phyloP scores from a whole-genome alignment of 2,888 invertebrate genomes.

The Esperia sulphurella region DNA sequence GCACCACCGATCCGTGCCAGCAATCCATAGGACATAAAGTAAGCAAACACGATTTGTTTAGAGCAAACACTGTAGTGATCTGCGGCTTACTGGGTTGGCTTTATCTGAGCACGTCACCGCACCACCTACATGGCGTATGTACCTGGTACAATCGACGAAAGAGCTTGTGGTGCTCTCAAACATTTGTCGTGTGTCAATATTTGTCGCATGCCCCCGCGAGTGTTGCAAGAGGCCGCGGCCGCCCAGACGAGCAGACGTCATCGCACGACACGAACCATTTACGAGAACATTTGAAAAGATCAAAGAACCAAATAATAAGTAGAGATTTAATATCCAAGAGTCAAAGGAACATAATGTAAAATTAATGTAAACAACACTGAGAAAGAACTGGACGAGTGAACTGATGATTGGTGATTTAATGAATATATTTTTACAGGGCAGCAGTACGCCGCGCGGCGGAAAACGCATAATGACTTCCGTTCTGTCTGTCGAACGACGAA shows the following conservation, averaged over 20 bases:
- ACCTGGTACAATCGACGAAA: conserved; percentile 49
- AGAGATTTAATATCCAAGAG: neutral
- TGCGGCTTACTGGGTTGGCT: conserved; percentile 43
- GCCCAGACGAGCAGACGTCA: conserved; percentile 21
- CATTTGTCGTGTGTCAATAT: conserved; percentile 72
- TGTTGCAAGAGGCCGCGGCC: conserved; percentile 48
- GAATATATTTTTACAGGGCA: conserved; percentile 70
- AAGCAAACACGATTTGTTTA: conserved; percentile 68
- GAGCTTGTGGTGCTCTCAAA: conserved; percentile 62
- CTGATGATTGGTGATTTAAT: conserved; percentile 63
- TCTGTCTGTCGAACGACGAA: conserved; percentile 62
- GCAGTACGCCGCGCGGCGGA: conserved; percentile 60
- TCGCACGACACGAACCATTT: conserved; percentile 28
- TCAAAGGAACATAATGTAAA: conserved; percentile 24
- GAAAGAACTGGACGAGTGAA: conserved; percentile 39
- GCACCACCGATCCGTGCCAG: conserved; percentile 50
- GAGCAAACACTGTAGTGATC: conserved; percentile 65
- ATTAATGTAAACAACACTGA: conserved; percentile 36
- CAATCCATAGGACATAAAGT: conserved; percentile 56
- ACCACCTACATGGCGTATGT: conserved; percentile 32
- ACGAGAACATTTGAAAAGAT: conserved; percentile 9
- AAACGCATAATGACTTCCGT: conserved; percentile 77
- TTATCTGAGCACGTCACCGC: conserved; percentile 50
- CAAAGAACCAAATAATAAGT: neutral
- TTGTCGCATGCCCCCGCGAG: conserved; percentile 53